Evolutionary conservation across 53 echinoderm and acorn worm species (phyloP).

Genomic region (Holothuria scabra): DNA sequence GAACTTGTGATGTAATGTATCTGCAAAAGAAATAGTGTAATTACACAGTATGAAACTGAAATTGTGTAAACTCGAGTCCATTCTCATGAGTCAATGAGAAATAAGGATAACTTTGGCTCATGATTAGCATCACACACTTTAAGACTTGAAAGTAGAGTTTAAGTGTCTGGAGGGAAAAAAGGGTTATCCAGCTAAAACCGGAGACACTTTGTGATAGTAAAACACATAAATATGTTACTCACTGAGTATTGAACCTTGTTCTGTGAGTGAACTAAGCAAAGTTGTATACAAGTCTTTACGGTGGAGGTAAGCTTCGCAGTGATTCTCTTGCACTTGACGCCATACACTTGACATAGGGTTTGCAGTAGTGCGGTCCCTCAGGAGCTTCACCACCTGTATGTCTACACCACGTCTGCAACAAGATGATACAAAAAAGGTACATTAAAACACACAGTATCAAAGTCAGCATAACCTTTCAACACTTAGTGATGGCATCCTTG

Average conservation of each 20-base stretch:
- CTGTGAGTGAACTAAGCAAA: conserved; percentile 23
- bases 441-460: background rate
- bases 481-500: background rate
- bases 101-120: too few species aligned
- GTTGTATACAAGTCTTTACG: conserved; percentile 60
- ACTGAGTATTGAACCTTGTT: conserved; percentile 48
- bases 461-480: background rate
- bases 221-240: too few species aligned
- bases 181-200: too few species aligned
- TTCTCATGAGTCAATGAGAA: too few species aligned
- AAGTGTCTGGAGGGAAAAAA: too few species aligned
- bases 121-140: too few species aligned
- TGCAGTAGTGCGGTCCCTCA: conserved; percentile 46
- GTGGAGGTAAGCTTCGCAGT: conserved; percentile 24
- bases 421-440: background rate
- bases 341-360: conserved; percentile 55
- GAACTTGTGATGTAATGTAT: too few species aligned
- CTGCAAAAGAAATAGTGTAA: too few species aligned
- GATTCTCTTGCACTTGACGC: conserved; percentile 53
- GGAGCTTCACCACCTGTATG: conserved; percentile 49
- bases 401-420: conserved; percentile 55
- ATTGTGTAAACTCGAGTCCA: too few species aligned
- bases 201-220: too few species aligned
- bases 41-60: too few species aligned
- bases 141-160: too few species aligned